Base-by-base conservation (phyloP, 2,797 vertebrate species). In the Thalassophryne amazonica region DNA sequence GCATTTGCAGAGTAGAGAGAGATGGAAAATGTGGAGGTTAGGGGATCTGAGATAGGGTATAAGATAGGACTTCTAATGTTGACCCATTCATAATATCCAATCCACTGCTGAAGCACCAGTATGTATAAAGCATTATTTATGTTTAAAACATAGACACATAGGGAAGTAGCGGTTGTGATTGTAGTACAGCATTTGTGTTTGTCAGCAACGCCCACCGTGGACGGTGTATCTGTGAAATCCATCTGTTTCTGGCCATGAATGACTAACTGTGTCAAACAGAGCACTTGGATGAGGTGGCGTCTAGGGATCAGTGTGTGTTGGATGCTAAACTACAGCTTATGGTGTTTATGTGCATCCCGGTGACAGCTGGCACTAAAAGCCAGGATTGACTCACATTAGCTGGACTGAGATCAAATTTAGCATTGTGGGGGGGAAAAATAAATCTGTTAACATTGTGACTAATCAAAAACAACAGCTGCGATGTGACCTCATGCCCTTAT, bases 211-310 rank as follows among this genome's bases (percentile, higher is more conserved):
- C 56, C 69, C 48, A 36, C 55, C 68, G 71, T 69, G 75, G 64
- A 75, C 14, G 17, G 38, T 59, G 53, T 17, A 45, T 75, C 72
- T 75, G 69, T 66, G 43, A 61, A 65, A 75, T 67, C 78, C 80
- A 83, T 83, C 79, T 84, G 75, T 73, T 72, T 69, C 50, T 60
- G 69, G 58, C 63, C 53, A 15, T 35, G 49, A 67, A 32, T 48
- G 61, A 57, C 73, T 27, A 56, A 63, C 65, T 76, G 67, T 84
- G 81, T 84, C 81, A 85, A 86, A 83, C 27, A 57, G 77, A 68
- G 83, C 34, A 19, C 70, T 72, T 82, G 85, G 72, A 76, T 39
- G 42, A 53, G 62, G 25, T 11, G 18, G 39, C 24, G 27, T 48
- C 38, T 49, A 29, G 46, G 25, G 19, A 19, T 49, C 40, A 39